phyloP scores from a whole-genome alignment of 2,888 invertebrate species.

The Laspeyria flexula region DNA sequence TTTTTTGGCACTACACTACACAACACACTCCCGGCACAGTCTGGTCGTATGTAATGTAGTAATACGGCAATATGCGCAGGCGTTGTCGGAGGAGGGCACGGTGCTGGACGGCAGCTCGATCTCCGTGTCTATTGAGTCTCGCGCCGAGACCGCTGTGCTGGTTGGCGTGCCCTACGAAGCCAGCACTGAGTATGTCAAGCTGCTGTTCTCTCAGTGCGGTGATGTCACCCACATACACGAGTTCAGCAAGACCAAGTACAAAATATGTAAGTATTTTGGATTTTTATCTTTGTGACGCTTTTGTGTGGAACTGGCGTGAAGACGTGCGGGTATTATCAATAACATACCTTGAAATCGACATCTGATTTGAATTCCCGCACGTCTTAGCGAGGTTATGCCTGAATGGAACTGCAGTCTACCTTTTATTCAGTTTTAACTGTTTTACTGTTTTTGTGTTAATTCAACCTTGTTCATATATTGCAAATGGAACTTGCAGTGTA shows the following conservation, averaged over 20 bases:
- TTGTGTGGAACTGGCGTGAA: too few species aligned
- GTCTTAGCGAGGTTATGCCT: too few species aligned
- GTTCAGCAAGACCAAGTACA: conserved; percentile 85
- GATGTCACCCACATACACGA: conserved; percentile 80
- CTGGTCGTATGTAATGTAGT: not conserved
- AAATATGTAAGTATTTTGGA: conserved; percentile 70
- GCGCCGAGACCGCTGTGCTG: conserved; percentile 80
- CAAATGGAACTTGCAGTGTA: too few species aligned
- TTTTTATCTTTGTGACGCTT: too few species aligned
- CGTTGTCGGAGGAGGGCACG: conserved; percentile 73
- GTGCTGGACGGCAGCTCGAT: conserved; percentile 69
- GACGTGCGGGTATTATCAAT: too few species aligned
- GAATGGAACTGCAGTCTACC: too few species aligned
- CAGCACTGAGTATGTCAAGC: conserved; percentile 74
- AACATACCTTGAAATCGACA: too few species aligned
- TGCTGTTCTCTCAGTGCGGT: conserved; percentile 79
- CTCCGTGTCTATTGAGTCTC: conserved; percentile 75
- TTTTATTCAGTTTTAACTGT: too few species aligned
- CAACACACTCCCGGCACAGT: not conserved
- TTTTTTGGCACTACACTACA: not conserved
- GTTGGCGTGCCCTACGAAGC: conserved; percentile 83
- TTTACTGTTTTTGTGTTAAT: too few species aligned
- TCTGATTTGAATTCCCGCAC: too few species aligned
- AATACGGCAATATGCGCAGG: conserved; percentile 52
- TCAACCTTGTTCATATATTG: too few species aligned